A percentile compares a stretch with the other conserved stretches of the same genome.
Conservation (phyloP, 1,140 invertebrate species). For the Orussus abietinus region DNA sequence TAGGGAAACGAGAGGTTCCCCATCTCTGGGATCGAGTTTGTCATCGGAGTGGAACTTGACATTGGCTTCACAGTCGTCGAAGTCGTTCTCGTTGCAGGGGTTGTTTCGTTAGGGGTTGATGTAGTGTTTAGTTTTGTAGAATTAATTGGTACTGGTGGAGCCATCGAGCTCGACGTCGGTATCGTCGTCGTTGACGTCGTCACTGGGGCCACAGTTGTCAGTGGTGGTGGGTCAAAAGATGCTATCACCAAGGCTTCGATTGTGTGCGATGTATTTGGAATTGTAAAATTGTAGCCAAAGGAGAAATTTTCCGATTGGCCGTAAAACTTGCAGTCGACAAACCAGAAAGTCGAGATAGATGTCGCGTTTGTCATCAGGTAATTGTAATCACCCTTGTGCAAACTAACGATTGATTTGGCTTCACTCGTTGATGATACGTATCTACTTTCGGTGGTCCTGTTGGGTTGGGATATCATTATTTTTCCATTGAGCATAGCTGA, state of each 20-base stretch:
- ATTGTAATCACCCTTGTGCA: conserved; percentile 59
- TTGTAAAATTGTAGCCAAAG: conserved; percentile 62
- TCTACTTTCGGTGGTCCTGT: conserved; percentile 51
- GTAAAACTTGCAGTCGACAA: conserved; percentile 69
- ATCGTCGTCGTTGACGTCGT: conserved; percentile 21
- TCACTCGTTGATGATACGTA: conserved; percentile 61
- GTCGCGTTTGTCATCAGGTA: conserved; percentile 62
- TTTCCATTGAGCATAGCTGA: conserved; percentile 64
- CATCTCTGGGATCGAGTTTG: conserved; percentile 13
- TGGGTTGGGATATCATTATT: conserved; percentile 59
- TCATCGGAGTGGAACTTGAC: conserved; percentile 19
- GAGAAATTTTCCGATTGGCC: conserved; percentile 60
- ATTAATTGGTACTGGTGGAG: conserved; percentile 20
- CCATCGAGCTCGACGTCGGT: conserved; percentile 21
- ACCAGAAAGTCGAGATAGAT: conserved; percentile 68
- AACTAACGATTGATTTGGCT: conserved; percentile 57
- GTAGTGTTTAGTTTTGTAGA: conserved; percentile 17
- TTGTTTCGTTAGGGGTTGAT: conserved; percentile 16
- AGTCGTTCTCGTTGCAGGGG: conserved; percentile 20
- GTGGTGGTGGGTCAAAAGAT: conserved; percentile 61
- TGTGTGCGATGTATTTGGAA: conserved; percentile 57
- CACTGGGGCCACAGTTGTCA: conserved; percentile 54
- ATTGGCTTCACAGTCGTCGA: conserved; percentile 24
- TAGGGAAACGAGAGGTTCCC: conserved; percentile 46
- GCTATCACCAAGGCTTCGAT: conserved; percentile 68